These are phyloP conservation scores for Carettochelys insculpta DNA, from an alignment of 2,113 vertebrate species.

Conservation along the genomic window DNA sequence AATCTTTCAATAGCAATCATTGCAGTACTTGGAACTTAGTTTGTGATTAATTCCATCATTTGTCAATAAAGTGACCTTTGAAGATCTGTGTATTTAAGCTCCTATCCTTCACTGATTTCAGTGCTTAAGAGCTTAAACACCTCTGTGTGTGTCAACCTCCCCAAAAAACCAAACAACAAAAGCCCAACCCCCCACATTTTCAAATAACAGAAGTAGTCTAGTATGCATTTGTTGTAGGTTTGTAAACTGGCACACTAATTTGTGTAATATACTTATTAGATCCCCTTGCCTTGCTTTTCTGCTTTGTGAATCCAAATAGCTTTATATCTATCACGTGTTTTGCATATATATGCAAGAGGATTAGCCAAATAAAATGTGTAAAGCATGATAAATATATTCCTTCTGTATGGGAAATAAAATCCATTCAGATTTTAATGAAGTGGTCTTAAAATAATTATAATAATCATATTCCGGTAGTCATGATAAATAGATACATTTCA, in stretches of 20 bases:
- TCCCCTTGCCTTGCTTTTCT: conserved; percentile 67
- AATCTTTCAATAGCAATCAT: not conserved
- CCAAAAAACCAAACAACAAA: no score
- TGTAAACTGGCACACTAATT: conserved; percentile 68
- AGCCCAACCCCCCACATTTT: no score
- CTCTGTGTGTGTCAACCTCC: no score
- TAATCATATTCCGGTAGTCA: conserved; percentile 48
- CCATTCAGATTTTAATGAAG: conserved; percentile 39
- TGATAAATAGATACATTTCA: conserved; percentile 34
- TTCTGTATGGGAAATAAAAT: conserved; percentile 70
- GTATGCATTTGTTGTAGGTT: conserved; percentile 57
- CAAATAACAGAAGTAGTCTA: conserved; percentile 60
- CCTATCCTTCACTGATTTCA: not conserved
- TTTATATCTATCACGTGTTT: conserved; percentile 68
- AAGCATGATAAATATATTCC: conserved; percentile 72
- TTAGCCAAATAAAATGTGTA: conserved; percentile 42
- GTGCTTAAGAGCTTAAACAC: no score
- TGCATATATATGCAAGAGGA: conserved; percentile 60
- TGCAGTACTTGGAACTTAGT: fast-evolving
- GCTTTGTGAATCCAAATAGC: conserved; percentile 64
- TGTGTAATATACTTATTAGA: conserved; percentile 68
- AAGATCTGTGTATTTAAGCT: not conserved
- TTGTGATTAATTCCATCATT: not conserved
- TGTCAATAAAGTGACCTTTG: not conserved
- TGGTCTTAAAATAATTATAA: conserved; percentile 65